These are phyloP conservation scores for Nothocercus nigrocapillus DNA, from an alignment of 2,113 vertebrate genomes.

Conservation along the genomic window DNA sequence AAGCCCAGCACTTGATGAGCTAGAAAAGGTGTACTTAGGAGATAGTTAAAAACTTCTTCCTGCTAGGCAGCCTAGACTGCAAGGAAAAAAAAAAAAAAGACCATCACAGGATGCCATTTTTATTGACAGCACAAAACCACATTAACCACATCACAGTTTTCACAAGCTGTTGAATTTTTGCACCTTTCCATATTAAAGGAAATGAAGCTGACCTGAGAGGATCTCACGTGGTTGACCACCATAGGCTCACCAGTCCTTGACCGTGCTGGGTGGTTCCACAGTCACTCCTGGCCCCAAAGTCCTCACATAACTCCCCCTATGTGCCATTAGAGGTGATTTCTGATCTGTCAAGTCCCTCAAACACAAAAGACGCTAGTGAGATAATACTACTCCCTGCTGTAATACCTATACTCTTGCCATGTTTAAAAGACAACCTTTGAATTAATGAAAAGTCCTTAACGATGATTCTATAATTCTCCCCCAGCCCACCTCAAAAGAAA, in stretches of 20 bases:
- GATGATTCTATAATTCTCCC: background rate
- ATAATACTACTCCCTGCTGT: background rate
- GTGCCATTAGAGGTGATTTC: background rate
- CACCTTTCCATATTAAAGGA: background rate
- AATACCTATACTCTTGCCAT: background rate
- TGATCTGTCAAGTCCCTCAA: background rate
- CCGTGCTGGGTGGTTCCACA: background rate
- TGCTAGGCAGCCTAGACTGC: background rate
- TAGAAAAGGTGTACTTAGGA: background rate
- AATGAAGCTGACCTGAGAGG: background rate
- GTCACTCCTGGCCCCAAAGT: background rate
- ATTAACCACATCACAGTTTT: background rate
- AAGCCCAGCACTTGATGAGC: background rate
- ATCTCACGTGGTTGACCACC: background rate
- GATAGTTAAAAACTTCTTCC: background rate
- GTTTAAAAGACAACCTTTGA: background rate
- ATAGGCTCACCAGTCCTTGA: background rate
- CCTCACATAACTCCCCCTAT: rapidly evolving
- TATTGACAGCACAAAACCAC: background rate
- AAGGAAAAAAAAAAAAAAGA: background rate
- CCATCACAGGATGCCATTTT: background rate
- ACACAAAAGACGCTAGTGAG: background rate
- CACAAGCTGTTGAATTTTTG: background rate
- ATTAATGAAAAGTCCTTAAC: background rate
- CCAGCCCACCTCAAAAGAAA: background rate